Evolutionary conservation across 2,797 vertebrate species (phyloP).

Genomic region (Phoebastria nigripes): DNA sequence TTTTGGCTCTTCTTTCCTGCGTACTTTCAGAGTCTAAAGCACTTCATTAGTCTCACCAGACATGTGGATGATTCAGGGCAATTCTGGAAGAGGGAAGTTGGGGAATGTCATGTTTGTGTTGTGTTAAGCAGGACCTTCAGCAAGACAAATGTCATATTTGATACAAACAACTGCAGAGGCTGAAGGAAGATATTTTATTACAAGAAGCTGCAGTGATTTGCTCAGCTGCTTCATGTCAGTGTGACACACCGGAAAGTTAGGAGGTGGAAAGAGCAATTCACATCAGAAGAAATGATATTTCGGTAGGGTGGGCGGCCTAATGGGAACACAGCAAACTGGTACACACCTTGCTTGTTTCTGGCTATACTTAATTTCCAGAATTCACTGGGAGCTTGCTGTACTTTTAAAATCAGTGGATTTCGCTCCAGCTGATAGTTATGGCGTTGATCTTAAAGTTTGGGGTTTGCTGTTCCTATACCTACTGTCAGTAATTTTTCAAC

Average conservation of each 20-base stretch:
- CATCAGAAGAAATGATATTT: neutral
- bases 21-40: neutral
- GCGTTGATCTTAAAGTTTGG: neutral
- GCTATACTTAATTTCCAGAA: neutral
- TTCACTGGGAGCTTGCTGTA: neutral
- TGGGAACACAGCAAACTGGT: neutral
- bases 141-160: conserved; percentile 7
- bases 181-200: neutral
- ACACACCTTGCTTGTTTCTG: conserved; percentile 7
- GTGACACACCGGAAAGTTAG: neutral
- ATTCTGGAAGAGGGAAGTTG: neutral
- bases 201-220: neutral
- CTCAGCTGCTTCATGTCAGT: neutral
- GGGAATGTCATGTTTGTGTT: neutral
- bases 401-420: neutral
- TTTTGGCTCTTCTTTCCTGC: neutral
- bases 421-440: neutral
- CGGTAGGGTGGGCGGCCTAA: conserved; percentile 16
- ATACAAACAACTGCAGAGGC: neutral
- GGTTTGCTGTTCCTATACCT: neutral
- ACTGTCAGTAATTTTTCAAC: neutral
- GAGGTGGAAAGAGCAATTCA: conserved; percentile 24
- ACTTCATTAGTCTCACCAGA: neutral
- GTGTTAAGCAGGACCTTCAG: conserved; percentile 22
- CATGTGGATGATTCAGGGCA: neutral